Percentiles rank a stretch among this genome's conserved stretches.
phyloP scores from a whole-genome alignment of 1,140 invertebrate genomes.

The Vanessa atalanta region DNA sequence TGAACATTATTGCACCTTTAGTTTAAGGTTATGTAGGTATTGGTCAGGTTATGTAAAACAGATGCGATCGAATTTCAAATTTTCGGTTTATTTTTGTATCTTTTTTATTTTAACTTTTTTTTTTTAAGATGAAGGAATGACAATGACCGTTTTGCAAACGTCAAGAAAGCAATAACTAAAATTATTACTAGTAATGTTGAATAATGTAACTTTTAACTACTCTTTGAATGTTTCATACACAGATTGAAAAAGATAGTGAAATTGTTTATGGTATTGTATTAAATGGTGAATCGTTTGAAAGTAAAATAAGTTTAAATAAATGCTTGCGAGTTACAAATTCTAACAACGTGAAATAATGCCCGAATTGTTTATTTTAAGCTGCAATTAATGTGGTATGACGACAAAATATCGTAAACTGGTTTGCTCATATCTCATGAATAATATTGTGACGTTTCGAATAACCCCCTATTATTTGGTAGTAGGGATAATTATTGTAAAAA shows the following conservation, averaged over 20 bases:
- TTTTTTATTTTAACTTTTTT: background rate
- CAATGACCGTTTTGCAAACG: background rate
- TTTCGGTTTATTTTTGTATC: background rate
- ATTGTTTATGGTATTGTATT: background rate
- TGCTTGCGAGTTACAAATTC: background rate
- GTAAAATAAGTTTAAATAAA: background rate
- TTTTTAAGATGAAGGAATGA: background rate
- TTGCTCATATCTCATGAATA: no score
- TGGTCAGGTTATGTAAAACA: constrained; percentile 9
- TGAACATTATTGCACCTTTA: constrained; percentile 25
- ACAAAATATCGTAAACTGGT: no score
- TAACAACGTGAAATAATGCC: no score
- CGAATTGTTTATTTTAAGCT: no score
- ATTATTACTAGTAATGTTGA: background rate
- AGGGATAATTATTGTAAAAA: no score
- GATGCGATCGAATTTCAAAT: background rate
- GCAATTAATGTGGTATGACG: no score
- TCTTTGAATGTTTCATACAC: background rate
- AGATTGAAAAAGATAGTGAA: background rate
- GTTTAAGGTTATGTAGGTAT: constrained; percentile 18
- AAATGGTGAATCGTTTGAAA: background rate
- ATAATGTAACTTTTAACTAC: background rate
- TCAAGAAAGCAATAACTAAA: constrained; percentile 4
- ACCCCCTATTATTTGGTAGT: no score
- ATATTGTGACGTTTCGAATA: no score